These are phyloP conservation scores for Drosophila merina DNA, from an alignment of 2,888 invertebrate genomes.

Conservation along the genomic window DNA sequence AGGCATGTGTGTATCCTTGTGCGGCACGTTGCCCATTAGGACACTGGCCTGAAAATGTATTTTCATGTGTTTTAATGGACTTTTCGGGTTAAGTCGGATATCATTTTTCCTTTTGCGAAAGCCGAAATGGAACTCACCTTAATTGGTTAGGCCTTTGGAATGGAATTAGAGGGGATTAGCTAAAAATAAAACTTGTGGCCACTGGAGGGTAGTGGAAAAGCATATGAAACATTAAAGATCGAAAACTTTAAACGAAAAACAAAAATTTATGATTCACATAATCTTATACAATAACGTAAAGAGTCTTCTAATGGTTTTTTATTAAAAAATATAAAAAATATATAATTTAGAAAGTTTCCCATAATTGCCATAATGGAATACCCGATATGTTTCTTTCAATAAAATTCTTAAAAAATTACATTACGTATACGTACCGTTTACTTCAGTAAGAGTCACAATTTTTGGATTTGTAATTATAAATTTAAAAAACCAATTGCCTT, in stretches of 20 bases:
- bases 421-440: constrained; percentile 9
- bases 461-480: background rate
- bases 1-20: constrained; percentile 10
- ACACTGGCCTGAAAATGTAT: constrained; percentile 52
- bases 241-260: background rate
- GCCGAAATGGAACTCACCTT: constrained; percentile 41
- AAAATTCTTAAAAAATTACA: background rate
- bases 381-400: no score
- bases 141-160: constrained; percentile 34
- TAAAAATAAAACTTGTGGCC: constrained; percentile 8
- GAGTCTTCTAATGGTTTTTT: no score
- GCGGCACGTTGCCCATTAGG: constrained; percentile 55
- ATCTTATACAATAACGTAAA: no score
- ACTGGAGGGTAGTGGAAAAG: no score
- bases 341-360: no score
- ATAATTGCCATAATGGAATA: no score
- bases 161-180: constrained; percentile 33
- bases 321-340: no score
- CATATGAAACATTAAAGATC: background rate
- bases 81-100: constrained; percentile 58
- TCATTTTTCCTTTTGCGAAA: constrained; percentile 37
- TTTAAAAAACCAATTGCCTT: background rate
- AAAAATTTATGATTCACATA: no score
- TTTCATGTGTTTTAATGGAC: constrained; percentile 69
- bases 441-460: background rate